Percentiles rank a stretch among this genome's conserved stretches.
Conservation (phyloP, 2,113 vertebrate species). For the Oncorhynchus nerka region DNA sequence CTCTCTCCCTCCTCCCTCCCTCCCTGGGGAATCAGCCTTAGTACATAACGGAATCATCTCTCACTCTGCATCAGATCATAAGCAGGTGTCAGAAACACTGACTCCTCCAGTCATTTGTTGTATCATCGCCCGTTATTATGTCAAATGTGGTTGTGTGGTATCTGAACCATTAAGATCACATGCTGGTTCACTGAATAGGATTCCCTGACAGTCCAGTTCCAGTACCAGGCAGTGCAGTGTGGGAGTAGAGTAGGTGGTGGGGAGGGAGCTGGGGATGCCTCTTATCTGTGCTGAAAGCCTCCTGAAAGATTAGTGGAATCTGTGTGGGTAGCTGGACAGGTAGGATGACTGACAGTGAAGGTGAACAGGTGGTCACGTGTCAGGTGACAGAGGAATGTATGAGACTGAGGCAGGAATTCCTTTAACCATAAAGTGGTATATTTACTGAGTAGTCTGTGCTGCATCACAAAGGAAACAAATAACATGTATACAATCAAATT, state of each 20-base stretch:
- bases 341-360: no score
- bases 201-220: neutral
- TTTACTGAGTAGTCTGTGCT: no score
- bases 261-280: conserved; percentile 37
- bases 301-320: no score
- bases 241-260: conserved; percentile 42
- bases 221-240: conserved; percentile 45
- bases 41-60: neutral
- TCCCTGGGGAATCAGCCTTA: neutral
- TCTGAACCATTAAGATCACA: neutral
- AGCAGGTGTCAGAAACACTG: neutral
- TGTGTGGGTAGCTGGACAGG: no score
- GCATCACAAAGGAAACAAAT: no score
- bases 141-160: neutral
- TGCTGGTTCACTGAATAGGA: conserved; percentile 16
- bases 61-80: neutral
- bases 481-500: no score
- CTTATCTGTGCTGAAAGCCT: conserved; percentile 40
- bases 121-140: conserved; percentile 2
- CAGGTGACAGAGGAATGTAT: no score
- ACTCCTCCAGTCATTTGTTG: neutral
- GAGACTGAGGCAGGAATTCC: no score
- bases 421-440: no score
- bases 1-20: neutral
- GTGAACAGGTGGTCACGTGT: no score